Evolutionary conservation across 2,113 vertebrate species (phyloP).

Genomic region (Pelmatolapia mariae): DNA sequence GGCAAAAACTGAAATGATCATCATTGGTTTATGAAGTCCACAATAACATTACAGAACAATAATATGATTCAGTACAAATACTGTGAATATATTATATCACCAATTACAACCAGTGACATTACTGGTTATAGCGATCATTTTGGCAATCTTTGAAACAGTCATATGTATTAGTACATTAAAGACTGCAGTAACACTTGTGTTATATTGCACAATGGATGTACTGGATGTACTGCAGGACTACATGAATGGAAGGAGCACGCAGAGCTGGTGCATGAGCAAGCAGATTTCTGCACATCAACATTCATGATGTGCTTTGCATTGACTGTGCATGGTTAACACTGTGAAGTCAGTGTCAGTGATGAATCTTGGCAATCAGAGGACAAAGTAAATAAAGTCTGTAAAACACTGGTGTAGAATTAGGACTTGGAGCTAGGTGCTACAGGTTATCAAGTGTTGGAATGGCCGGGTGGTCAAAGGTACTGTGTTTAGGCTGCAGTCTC

Average conservation of each 20-base stretch:
- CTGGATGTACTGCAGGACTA: neutral
- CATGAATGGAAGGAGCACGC: neutral
- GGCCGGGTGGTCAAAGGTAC: rapidly evolving
- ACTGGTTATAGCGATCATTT: neutral
- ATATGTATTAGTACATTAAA: neutral
- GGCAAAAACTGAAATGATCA: neutral
- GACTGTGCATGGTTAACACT: neutral
- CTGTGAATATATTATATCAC: neutral
- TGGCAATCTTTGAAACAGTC: neutral
- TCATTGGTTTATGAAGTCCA: neutral
- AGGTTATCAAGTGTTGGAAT: rapidly evolving
- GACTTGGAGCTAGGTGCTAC: rapidly evolving
- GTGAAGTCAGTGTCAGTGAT: neutral
- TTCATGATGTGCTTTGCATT: neutral
- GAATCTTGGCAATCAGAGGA: neutral
- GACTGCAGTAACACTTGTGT: neutral
- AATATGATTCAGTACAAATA: neutral
- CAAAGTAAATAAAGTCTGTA: neutral
- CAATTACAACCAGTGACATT: neutral
- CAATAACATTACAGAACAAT: neutral
- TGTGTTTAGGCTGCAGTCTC: rapidly evolving
- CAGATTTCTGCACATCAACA: neutral
- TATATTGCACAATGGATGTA: neutral
- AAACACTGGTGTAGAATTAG: neutral
- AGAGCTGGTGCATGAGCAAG: too few species aligned